Evolutionary conservation across 2,888 invertebrate genomes (phyloP), one percentile per base, ranked within the genome.

Genomic region (Thymelicus sylvestris): DNA sequence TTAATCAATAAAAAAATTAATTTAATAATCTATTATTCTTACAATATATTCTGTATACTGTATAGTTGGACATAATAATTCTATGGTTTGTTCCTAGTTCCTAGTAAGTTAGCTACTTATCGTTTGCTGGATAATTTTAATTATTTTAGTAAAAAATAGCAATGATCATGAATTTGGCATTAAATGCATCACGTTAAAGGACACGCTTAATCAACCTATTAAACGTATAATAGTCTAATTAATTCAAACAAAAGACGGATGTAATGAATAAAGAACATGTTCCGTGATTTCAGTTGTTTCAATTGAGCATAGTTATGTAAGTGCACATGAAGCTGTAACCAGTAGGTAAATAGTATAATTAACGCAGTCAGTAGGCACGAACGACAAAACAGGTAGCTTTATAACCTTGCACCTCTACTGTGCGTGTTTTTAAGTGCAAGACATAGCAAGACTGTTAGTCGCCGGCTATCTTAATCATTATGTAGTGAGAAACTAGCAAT

Each of bases 401-500:
- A 74, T 80, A 83, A 83, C 88, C 88, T 89, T 90, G 88, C 81
- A 85, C 78, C 85, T 84, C 82, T 85, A 79, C 79, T 82, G 79
- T 79, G 78, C 79, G 80, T 81, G 81, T 84, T 87, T 86, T 86
- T 80, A 81, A 84, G 75, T 80, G 78, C 78, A 76, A 76, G 60
- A 78, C 74, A 77, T 41, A 44, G 76, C 77, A 76, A 79, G 78
- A 79, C 76, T 78, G 76, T 65, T 64, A 78, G 81, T 83, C 80
- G 78, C 75, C 76, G 74, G 77, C 69, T 65, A 69, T 48, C 79
- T 81, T 80, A 85, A 86, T 88, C 86, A 85, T 87, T 88, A 86
- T 84, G 80, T 82, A 85, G 85, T 89, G 86, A 85, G 86, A 89
- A 90, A 84, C 80, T 76, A 77, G 81, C 82, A 85, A 86, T 86